These are phyloP conservation scores for Drosophila infuscata DNA, from an alignment of 2,888 invertebrate genomes.

Conservation along the genomic window DNA sequence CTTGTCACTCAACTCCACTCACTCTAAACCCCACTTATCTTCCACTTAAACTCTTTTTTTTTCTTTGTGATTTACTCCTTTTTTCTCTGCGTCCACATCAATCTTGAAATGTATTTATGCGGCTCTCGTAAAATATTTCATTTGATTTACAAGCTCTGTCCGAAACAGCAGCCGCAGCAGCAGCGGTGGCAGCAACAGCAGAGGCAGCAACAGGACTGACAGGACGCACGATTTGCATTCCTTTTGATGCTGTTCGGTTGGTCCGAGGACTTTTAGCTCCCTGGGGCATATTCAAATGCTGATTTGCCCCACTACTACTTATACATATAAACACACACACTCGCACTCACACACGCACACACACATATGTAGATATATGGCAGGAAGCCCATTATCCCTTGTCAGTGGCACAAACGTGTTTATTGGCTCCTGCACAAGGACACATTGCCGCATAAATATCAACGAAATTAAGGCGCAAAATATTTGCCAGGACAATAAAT, in stretches of 20 bases:
- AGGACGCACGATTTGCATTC: constrained; percentile 73
- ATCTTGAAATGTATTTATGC: constrained; percentile 70
- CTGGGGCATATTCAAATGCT: constrained; percentile 77
- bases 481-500: constrained; percentile 65
- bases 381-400: constrained; percentile 79
- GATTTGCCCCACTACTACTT: constrained; percentile 54
- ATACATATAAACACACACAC: background rate
- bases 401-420: constrained; percentile 79
- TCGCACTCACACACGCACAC: too few relatives aligned
- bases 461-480: constrained; percentile 77
- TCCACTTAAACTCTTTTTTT: constrained; percentile 35
- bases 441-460: constrained; percentile 78
- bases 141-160: constrained; percentile 73
- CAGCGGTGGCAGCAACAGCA: background rate
- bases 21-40: background rate
- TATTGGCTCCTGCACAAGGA: constrained; percentile 71
- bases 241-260: constrained; percentile 59
- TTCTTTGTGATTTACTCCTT: background rate
- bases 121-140: constrained; percentile 71
- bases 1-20: constrained; percentile 10
- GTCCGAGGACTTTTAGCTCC: constrained; percentile 36
- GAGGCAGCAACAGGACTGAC: constrained; percentile 35
- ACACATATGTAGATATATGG: constrained; percentile 11
- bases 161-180: constrained; percentile 18
- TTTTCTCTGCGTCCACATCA: constrained; percentile 54